Evolutionary conservation across 2,113 vertebrate genomes (phyloP).

Genomic region (Larimichthys polyactis): DNA sequence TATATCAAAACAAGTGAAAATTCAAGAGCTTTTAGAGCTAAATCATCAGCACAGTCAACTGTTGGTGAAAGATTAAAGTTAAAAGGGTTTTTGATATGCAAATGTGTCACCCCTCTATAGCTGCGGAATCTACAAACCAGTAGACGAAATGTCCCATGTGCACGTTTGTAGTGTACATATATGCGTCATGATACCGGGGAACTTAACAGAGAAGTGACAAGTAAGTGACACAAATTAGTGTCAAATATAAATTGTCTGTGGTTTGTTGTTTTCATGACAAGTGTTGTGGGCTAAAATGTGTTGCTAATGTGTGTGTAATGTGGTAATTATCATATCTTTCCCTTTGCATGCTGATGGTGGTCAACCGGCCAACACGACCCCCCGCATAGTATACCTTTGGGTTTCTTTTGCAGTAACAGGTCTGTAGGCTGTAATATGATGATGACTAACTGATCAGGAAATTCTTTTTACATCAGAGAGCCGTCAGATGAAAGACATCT

Average conservation of each 20-base stretch:
- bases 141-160: slow-evolving; percentile 1
- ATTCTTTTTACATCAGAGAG: slow-evolving; percentile 39
- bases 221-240: slow-evolving; percentile 3
- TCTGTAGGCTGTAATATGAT: slow-evolving; percentile 13
- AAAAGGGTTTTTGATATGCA: neutral
- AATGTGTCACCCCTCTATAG: neutral
- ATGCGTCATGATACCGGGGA: slow-evolving; percentile 15
- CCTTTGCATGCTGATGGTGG: neutral
- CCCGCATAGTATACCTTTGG: slow-evolving; percentile 2
- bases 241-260: slow-evolving; percentile 9
- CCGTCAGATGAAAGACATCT: slow-evolving; percentile 35
- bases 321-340: neutral
- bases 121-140: neutral
- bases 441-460: slow-evolving; percentile 52
- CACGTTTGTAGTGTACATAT: neutral
- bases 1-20: neutral
- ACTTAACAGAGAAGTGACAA: neutral
- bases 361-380: neutral
- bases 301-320: neutral
- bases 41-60: neutral
- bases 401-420: neutral
- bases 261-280: slow-evolving; percentile 30
- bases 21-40: neutral
- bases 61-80: neutral
- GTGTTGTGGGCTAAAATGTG: neutral